Conservation (phyloP, 2,888 invertebrate species). For the Spisula subtruncata region DNA sequence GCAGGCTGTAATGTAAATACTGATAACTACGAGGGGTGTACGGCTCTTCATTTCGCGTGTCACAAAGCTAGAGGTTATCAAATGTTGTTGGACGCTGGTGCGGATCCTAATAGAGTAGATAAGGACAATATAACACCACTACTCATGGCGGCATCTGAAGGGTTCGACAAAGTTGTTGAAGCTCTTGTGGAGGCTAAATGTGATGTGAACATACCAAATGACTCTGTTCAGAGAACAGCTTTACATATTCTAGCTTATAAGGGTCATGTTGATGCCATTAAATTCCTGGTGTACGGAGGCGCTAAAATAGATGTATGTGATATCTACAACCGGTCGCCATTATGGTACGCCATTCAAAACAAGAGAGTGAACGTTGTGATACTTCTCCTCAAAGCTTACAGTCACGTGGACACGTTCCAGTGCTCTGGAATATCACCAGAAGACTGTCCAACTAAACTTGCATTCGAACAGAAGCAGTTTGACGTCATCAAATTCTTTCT, state of each 20-base stretch:
- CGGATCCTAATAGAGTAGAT: slow-evolving; percentile 82
- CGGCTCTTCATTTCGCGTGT: slow-evolving; percentile 88
- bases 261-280: slow-evolving; percentile 83
- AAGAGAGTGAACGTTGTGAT: slow-evolving; percentile 80
- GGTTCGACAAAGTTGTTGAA: slow-evolving; percentile 83
- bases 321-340: slow-evolving; percentile 77
- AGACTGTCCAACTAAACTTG: slow-evolving; percentile 79
- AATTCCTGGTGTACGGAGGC: slow-evolving; percentile 78
- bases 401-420: slow-evolving; percentile 80
- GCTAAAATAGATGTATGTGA: slow-evolving; percentile 82
- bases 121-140: slow-evolving; percentile 83
- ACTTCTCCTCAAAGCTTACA: slow-evolving; percentile 82
- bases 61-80: slow-evolving; percentile 82
- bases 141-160: slow-evolving; percentile 85
- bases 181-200: slow-evolving; percentile 78
- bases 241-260: slow-evolving; percentile 85
- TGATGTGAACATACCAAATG: slow-evolving; percentile 82
- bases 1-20: slow-evolving; percentile 78
- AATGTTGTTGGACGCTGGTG: slow-evolving; percentile 82
- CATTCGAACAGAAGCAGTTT: slow-evolving; percentile 75
- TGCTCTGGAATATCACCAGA: slow-evolving; percentile 71
- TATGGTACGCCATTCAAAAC: slow-evolving; percentile 85
- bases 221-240: slow-evolving; percentile 78
- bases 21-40: slow-evolving; percentile 87
- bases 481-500: slow-evolving; percentile 84